Base-by-base conservation (phyloP, 2,797 vertebrate species). In the Menidia menidia region DNA sequence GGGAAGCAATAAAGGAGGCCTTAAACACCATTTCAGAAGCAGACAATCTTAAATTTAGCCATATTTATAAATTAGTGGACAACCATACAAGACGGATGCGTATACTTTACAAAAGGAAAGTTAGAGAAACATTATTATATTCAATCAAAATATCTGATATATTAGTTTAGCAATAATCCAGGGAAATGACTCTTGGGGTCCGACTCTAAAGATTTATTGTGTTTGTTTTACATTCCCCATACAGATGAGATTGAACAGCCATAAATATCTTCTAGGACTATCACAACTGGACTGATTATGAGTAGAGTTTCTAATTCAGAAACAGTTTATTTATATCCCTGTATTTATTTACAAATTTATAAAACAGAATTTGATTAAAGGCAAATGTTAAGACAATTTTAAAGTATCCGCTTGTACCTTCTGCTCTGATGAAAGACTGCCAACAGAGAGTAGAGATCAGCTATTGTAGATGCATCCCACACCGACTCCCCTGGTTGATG, bases 11-110 rank as follows among this genome's bases (percentile, higher is more conserved):
- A 51, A 53, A 68, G 11, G 43, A 77, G 47, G 12, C 19, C 19
- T 63, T 16, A 35, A 76, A 60, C 69, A 66, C 25, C 42, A 18
- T 56, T 12, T 59, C n/a, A 53, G 47, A 10, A 67, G 39, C 64
- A 63, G 33, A 64, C 39, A 25, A 47, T 64, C 64, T 70, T n/a
- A 47, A 4, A 66, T 68, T 73, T 82, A 77, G 78, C 82, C 70
- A 33, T 66, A 60, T 39, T 59, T 63, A 72, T 45, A 12, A 65
- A 57, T 52, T 50, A 44, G 30, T 64, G 32, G n/a, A 35, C 10
- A 18, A 14, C 11, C 0, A 44, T 16, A 18, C 54, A 64, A n/a
- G 57, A 56, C 44, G 56, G 43, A 14, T 7, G 10, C 39, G 4
- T 53, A 62, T 31, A 19, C 47, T 60, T 60, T 35, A 31, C 56